Percentiles rank a stretch among this genome's conserved stretches.
These are phyloP conservation scores for Oreochromis tanganicae DNA, from an alignment of 2,113 vertebrate genomes.

Conservation along the genomic window DNA sequence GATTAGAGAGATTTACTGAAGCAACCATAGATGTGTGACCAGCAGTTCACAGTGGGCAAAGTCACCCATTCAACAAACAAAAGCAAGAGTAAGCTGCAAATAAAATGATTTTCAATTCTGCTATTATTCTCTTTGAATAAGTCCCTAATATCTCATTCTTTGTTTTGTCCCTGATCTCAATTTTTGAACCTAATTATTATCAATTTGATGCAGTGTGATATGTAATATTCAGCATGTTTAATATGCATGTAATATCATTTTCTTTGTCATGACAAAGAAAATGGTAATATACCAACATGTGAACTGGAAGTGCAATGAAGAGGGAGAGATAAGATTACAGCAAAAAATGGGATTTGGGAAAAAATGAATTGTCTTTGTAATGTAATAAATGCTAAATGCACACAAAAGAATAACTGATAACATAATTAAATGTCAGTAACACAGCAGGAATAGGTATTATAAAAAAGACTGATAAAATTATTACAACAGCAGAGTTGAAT, in stretches of 20 bases:
- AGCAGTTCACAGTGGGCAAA: conserved; percentile 35
- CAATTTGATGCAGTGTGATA: not conserved
- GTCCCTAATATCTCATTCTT: not conserved
- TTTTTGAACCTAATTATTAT: conserved; percentile 7
- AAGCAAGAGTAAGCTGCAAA: conserved; percentile 5
- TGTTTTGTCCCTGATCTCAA: not conserved
- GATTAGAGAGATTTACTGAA: conserved; percentile 65
- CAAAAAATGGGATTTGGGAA: not conserved
- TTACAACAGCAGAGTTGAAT: not conserved
- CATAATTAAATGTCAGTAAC: not conserved
- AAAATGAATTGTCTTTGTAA: not conserved
- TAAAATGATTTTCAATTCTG: not conserved
- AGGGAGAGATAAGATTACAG: not conserved
- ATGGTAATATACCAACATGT: not conserved
- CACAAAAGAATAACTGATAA: conserved; percentile 7
- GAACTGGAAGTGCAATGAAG: not conserved
- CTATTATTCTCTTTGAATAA: not conserved
- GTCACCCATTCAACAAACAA: conserved; percentile 22
- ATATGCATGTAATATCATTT: not conserved
- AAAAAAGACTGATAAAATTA: not conserved
- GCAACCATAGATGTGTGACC: conserved; percentile 45
- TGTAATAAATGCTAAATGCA: not conserved
- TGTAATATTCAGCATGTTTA: conserved; percentile 8
- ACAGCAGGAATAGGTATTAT: not conserved
- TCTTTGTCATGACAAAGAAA: not conserved